These are phyloP conservation scores for Micropoecilia bifurca DNA, from an alignment of 2,797 vertebrate genomes.

Conservation along the genomic window DNA sequence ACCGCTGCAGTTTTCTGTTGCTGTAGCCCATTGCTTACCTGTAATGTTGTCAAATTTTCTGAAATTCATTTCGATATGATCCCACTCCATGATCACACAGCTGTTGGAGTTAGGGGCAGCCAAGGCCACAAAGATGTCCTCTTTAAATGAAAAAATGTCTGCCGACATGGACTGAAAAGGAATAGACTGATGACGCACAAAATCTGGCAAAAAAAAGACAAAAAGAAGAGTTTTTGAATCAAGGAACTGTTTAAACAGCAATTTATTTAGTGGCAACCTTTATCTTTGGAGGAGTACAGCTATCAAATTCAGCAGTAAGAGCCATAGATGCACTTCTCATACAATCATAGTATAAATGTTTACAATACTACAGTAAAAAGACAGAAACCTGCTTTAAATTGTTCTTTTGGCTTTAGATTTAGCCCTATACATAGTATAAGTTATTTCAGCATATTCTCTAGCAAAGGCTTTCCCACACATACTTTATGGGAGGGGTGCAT, in stretches of 20 bases:
- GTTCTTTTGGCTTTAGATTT: not conserved
- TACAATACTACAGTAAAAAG: not conserved
- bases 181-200: conserved; percentile 94
- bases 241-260: conserved; percentile 10
- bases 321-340: not conserved
- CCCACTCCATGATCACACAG: conserved; percentile 97
- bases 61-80: conserved; percentile 98
- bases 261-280: not conserved
- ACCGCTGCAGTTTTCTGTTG: not conserved
- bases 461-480: not conserved
- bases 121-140: conserved; percentile 94
- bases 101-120: conserved; percentile 96
- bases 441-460: not conserved
- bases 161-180: conserved; percentile 94
- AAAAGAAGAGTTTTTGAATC: conserved; percentile 18
- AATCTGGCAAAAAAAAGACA: conserved; percentile 82
- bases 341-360: not conserved
- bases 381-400: not conserved
- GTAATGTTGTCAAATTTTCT: conserved; percentile 97
- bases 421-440: not conserved
- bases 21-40: conserved; percentile 79
- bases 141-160: conserved; percentile 94
- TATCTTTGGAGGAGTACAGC: not conserved
- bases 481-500: not conserved
- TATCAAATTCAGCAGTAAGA: not conserved